Evolutionary conservation across 2,888 invertebrate genomes (phyloP).

Genomic region (Drosophila longiperda): DNA sequence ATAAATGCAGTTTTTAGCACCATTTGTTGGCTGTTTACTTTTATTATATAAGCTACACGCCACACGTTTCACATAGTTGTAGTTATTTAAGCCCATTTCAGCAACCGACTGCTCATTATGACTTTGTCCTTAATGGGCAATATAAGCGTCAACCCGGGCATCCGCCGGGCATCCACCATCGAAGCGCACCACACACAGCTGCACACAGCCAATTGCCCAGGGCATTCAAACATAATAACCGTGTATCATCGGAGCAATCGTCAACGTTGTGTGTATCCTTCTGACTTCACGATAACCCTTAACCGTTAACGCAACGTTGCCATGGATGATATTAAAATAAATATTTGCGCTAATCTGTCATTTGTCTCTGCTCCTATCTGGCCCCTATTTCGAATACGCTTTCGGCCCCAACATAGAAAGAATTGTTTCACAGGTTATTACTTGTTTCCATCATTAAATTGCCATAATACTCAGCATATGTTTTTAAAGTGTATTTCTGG

Average conservation of each 20-base stretch:
- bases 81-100: slow-evolving; percentile 75
- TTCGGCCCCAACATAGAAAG: background rate
- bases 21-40: slow-evolving; percentile 76
- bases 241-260: slow-evolving; percentile 42
- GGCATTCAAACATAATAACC: slow-evolving; percentile 73
- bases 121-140: slow-evolving; percentile 79
- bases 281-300: slow-evolving; percentile 18
- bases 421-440: background rate
- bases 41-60: slow-evolving; percentile 71
- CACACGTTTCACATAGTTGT: slow-evolving; percentile 58
- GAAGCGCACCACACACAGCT: slow-evolving; percentile 4
- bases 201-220: slow-evolving; percentile 62
- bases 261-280: background rate
- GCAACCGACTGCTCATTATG: slow-evolving; percentile 75
- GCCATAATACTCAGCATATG: background rate
- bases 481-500: background rate
- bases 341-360: slow-evolving; percentile 80
- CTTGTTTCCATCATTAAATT: background rate
- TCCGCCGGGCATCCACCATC: background rate
- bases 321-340: slow-evolving; percentile 70
- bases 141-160: slow-evolving; percentile 46
- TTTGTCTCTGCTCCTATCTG: slow-evolving; percentile 51
- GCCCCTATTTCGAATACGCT: background rate
- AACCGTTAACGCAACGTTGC: slow-evolving; percentile 54
- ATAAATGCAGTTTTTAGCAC: slow-evolving; percentile 71